phyloP scores from a whole-genome alignment of 2,888 invertebrate genomes.

The Apomyelois bistriatella region DNA sequence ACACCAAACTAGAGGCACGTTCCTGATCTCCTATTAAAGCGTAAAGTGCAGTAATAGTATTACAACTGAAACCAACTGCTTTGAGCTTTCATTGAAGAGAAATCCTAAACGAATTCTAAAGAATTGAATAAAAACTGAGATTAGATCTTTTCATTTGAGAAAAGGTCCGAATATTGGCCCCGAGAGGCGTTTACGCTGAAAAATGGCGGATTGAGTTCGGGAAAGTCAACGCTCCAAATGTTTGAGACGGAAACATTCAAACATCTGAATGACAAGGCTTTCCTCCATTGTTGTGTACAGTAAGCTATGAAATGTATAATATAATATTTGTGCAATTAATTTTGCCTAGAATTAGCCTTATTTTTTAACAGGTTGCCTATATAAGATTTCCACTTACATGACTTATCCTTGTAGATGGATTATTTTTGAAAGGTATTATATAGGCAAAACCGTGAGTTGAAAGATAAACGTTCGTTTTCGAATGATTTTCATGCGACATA shows the following conservation, averaged over 20 bases:
- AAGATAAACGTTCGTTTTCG: no score
- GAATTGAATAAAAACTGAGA: conserved; percentile 57
- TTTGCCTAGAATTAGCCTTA: no score
- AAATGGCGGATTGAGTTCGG: conserved; percentile 45
- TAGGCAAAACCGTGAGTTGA: no score
- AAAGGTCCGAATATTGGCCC: conserved; percentile 60
- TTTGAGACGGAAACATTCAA: conserved; percentile 36
- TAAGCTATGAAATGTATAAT: conserved; percentile 24
- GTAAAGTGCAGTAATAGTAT: conserved; percentile 7
- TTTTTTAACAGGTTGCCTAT: no score
- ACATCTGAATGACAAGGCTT: conserved; percentile 10
- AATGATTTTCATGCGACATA: no score
- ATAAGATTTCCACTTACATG: no score
- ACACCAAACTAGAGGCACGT: no score
- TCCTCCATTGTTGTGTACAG: neutral
- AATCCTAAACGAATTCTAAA: conserved; percentile 46
- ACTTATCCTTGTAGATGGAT: no score
- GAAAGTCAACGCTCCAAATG: conserved; percentile 41
- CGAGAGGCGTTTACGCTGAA: conserved; percentile 41
- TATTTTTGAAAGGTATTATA: no score
- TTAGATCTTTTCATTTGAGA: conserved; percentile 63
- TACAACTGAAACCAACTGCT: conserved; percentile 33
- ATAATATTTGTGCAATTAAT: no score
- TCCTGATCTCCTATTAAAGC: neutral
- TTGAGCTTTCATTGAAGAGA: conserved; percentile 46